Evolutionary conservation across 1,140 invertebrate genomes (phyloP), one percentile per base, ranked within the genome.

Genomic region (Oncopodura yosiiana): DNA sequence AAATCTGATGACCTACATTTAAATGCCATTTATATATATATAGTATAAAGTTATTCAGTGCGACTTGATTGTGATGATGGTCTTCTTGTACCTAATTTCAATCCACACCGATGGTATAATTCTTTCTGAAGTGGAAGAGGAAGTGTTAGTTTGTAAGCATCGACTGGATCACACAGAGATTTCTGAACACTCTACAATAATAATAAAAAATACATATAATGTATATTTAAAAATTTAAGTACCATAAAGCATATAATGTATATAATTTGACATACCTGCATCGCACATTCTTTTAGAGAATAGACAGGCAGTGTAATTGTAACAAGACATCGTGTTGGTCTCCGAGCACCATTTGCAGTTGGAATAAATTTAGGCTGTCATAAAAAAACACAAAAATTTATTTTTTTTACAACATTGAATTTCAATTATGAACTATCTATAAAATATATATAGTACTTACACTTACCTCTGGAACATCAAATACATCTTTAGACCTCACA

Each of bases 231-330:
- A n/a, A n/a, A n/a, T n/a, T n/a, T n/a, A n/a, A n/a, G n/a, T n/a
- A n/a, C n/a, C n/a, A n/a, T n/a, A n/a, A n/a, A n/a, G n/a, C n/a
- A n/a, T n/a, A n/a, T n/a, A n/a, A n/a, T n/a, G n/a, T 29, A n/a
- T n/a, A n/a, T n/a, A n/a, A n/a, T n/a, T n/a, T n/a, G n/a, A n/a
- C n/a, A n/a, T n/a, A 58, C 53, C 48, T 68, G 67, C 36, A 73
- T 42, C 8, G 69, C 67, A 32, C 70, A 58, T 53, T 71, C 67
- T 3, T 62, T 63, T 4, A 74, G 62, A 5, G 67, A 66, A 38
- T 66, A 70, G 3, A 74, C 29, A 0, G 72, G 71, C 27, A 70
- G 24, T 0, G 67, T 69, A 53, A 74, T 73, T 30, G 53, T 51
- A 24, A 72, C 70, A 30, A 54, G 11, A 14, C 59, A 65, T 46